A percentile compares a stretch with the other conserved stretches of the same genome.
These are phyloP conservation scores for Oncorhynchus mykiss DNA, from an alignment of 2,113 vertebrate species.

Conservation along the genomic window DNA sequence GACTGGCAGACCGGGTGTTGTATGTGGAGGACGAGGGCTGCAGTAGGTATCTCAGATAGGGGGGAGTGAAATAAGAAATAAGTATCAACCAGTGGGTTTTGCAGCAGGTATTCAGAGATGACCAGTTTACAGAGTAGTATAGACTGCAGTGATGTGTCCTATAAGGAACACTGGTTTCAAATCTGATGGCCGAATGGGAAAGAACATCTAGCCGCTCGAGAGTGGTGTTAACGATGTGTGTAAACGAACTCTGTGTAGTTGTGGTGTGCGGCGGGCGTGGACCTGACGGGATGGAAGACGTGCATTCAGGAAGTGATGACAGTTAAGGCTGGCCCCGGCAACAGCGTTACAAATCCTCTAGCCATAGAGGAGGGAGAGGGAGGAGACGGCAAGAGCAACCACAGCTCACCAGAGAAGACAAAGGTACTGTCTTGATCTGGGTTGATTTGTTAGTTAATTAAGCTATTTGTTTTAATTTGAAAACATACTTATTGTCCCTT, in stretches of 20 bases:
- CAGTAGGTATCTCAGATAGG: too few relatives aligned
- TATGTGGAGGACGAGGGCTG: too few relatives aligned
- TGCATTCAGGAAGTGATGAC: conserved; percentile 69
- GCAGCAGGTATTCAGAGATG: too few relatives aligned
- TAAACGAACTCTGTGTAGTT: conserved; percentile 68
- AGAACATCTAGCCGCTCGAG: too few relatives aligned
- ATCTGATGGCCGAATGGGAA: too few relatives aligned
- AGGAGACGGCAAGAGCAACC: conserved; percentile 78
- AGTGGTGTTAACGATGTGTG: too few relatives aligned
- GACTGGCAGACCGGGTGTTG: too few relatives aligned
- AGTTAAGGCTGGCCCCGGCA: conserved; percentile 70
- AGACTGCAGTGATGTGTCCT: too few relatives aligned
- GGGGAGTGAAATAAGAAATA: too few relatives aligned
- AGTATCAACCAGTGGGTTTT: too few relatives aligned
- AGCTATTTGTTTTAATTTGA: background rate
- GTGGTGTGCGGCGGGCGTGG: conserved; percentile 97
- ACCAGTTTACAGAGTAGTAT: too few relatives aligned
- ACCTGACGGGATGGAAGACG: conserved; percentile 88
- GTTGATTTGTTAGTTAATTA: background rate
- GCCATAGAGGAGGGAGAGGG: conserved; percentile 61
- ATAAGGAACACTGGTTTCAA: too few relatives aligned
- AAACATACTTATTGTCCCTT: background rate
- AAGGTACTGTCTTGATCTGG: conserved; percentile 73
- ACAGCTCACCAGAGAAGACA: conserved; percentile 90
- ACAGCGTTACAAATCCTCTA: conserved; percentile 51